Evolutionary conservation across 2,797 vertebrate species (phyloP), one percentile per base, ranked within the genome.

Genomic region (Hoplostethus mediterraneus): DNA sequence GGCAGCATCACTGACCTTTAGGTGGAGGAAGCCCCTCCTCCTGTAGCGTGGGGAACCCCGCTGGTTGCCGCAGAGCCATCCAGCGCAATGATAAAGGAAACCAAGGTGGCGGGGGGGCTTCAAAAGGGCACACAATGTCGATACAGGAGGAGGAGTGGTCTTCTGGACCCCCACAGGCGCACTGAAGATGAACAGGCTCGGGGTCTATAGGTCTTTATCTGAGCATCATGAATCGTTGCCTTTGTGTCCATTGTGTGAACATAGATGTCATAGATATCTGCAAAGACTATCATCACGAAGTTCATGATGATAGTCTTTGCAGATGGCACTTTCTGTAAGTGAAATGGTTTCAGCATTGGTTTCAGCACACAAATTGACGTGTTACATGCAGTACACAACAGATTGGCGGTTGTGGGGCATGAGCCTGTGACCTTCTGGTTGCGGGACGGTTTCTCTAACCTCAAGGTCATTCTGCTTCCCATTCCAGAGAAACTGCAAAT

Each of bases 111-210:
- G 53, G 92, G 90, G 81, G 67, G 85, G 82, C 66, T 85, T 85
- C 81, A 75, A 94, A 95, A 94, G 93, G 93, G 89, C 93, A 94
- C 71, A 79, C 82, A 85, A 81, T 91, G 83, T 94, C 85, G 81
- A 94, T 93, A 92, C 71, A 84, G 84, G 73, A 91, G 88, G 90
- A 83, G 89, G 88, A 80, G 86, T 90, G 89, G 92, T 88, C 84
- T 77, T 89, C 73, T 80, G 82, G 88, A 85, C 87, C 86, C 90
- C 92, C 81, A 77, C 83, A 55, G 67, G 81, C 61, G 72, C 53
- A 49, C 59, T 74, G 82, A 84, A 87, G 87, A 91, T 89, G 88
- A 87, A 77, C 86, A 87, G 84, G 70, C 83, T 81, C 42, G 17
- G 77, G 71, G 75, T 72, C 66, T 84, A 69, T 42, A 80, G 79